These are phyloP conservation scores for Hyles vespertilio DNA, from an alignment of 1,140 invertebrate genomes.

Conservation along the genomic window DNA sequence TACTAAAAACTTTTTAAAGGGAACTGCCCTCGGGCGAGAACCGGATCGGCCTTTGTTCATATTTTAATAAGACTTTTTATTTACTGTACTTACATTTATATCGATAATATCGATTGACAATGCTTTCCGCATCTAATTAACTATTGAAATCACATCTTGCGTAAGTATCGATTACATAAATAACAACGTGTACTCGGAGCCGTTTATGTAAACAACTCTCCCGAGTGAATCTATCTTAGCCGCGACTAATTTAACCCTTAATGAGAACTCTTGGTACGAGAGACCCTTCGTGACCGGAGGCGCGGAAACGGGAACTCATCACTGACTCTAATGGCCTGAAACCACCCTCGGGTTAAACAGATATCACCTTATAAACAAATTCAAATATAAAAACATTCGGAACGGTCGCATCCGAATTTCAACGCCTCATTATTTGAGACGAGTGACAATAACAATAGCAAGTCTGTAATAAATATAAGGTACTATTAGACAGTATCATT, in stretches of 20 bases:
- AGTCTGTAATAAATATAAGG: conserved; percentile 1
- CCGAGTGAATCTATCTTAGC: conserved; percentile 37
- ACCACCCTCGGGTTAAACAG: conserved; percentile 41
- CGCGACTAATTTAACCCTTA: conserved; percentile 47
- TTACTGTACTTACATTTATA: neutral
- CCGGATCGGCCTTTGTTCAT: conserved; percentile 45
- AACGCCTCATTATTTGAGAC: conserved; percentile 11
- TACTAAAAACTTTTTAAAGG: conserved; percentile 61
- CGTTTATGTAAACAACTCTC: conserved; percentile 45
- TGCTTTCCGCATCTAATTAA: neutral
- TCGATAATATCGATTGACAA: neutral
- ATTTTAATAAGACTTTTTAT: conserved; percentile 17
- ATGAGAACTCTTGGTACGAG: conserved; percentile 38
- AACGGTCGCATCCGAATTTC: conserved; percentile 10
- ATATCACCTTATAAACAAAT: conserved; percentile 41
- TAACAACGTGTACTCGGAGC: conserved; percentile 16
- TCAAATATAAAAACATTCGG: conserved; percentile 27
- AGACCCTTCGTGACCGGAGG: conserved; percentile 43
- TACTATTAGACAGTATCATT: too few relatives aligned
- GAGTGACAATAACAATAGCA: conserved; percentile 1
- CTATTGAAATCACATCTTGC: conserved; percentile 11
- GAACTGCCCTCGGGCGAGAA: conserved; percentile 52
- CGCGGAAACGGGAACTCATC: conserved; percentile 54
- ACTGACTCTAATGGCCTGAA: conserved; percentile 46
- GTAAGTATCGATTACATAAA: conserved; percentile 26